Evolutionary conservation across 2,888 invertebrate species (phyloP).

Genomic region (Subacronicta megacephala): DNA sequence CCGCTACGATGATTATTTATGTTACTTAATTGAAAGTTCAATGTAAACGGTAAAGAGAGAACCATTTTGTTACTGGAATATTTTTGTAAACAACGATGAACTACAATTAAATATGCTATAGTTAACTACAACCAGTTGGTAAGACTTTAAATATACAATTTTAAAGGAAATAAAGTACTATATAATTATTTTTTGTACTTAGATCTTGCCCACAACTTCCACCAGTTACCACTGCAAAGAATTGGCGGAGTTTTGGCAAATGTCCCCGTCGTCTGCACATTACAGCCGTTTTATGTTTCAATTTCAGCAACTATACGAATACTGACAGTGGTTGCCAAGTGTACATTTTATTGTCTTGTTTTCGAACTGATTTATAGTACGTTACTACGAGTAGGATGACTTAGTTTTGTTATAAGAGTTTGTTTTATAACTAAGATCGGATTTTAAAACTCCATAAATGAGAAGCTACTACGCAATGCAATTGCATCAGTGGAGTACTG

Average conservation of each 20-base stretch:
- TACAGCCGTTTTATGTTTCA: slow-evolving; percentile 29
- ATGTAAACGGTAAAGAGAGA: slow-evolving; percentile 7
- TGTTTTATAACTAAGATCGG: not conserved
- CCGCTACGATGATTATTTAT: slow-evolving; percentile 17
- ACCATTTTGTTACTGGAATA: slow-evolving; percentile 3
- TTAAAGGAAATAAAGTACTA: not conserved
- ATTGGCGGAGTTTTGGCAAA: slow-evolving; percentile 7
- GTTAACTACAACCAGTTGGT: not conserved
- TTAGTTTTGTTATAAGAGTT: not conserved
- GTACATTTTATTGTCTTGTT: slow-evolving; percentile 15
- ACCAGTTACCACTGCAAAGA: slow-evolving; percentile 12
- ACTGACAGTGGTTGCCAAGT: slow-evolving; percentile 20
- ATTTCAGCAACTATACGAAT: slow-evolving; percentile 21
- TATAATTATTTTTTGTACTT: not conserved
- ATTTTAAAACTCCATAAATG: not conserved
- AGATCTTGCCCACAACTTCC: slow-evolving; percentile 8
- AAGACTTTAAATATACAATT: slow-evolving; percentile 3
- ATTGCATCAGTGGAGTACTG: not conserved
- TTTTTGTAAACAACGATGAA: too few species aligned
- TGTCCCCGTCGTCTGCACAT: slow-evolving; percentile 10
- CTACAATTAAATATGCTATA: too few species aligned
- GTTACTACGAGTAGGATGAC: slow-evolving; percentile 10
- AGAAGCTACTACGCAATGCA: slow-evolving; percentile 1
- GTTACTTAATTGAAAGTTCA: slow-evolving; percentile 9
- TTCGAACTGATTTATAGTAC: slow-evolving; percentile 3